Evolutionary conservation across 2,113 vertebrate genomes (phyloP).

Genomic region (Malurus elegans): DNA sequence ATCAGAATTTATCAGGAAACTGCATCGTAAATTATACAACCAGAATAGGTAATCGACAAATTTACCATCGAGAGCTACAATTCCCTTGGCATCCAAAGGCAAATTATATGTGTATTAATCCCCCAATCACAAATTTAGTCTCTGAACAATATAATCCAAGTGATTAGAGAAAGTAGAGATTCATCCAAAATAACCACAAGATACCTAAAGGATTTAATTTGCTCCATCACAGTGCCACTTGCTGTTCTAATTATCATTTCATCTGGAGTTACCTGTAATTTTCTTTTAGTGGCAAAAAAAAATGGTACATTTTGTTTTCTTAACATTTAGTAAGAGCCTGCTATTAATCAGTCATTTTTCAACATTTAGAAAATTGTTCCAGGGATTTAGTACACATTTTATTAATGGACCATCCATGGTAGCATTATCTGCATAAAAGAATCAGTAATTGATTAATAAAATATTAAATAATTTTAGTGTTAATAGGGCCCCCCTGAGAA

Average conservation of each 20-base stretch:
- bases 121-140: slow-evolving; percentile 42
- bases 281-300: slow-evolving; percentile 64
- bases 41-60: slow-evolving; percentile 29
- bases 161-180: slow-evolving; percentile 61
- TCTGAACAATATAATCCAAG: slow-evolving; percentile 54
- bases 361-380: slow-evolving; percentile 44
- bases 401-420: slow-evolving; percentile 21
- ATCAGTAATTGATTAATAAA: slow-evolving; percentile 71
- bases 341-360: slow-evolving; percentile 70
- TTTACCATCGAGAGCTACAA: slow-evolving; percentile 41
- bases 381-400: slow-evolving; percentile 48
- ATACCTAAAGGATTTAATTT: slow-evolving; percentile 63
- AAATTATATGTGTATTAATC: slow-evolving; percentile 61
- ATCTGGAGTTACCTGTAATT: slow-evolving; percentile 70
- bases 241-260: slow-evolving; percentile 70
- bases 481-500: slow-evolving; percentile 53
- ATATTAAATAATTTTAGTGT: slow-evolving; percentile 68
- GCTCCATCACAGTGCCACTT: slow-evolving; percentile 43
- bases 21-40: neutral
- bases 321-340: slow-evolving; percentile 65
- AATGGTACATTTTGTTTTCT: slow-evolving; percentile 59
- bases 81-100: slow-evolving; percentile 55
- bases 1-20: neutral
- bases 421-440: slow-evolving; percentile 42
- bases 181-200: slow-evolving; percentile 69